Evolutionary conservation across 2,113 vertebrate species (phyloP).

Genomic region (Theristicus caerulescens): DNA sequence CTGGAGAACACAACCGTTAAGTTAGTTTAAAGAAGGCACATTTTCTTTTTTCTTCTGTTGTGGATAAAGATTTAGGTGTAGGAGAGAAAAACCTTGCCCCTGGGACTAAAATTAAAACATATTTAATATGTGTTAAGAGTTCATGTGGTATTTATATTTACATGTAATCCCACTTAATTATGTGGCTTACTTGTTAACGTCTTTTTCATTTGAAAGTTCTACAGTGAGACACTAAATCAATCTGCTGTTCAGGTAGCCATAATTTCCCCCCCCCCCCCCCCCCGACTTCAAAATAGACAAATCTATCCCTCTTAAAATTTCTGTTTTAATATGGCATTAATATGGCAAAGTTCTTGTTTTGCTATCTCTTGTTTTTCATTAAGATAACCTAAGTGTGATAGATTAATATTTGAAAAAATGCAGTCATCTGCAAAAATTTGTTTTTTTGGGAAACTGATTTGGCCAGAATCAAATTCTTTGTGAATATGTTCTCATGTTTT

Average conservation of each 20-base stretch:
- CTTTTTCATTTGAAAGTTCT: not conserved
- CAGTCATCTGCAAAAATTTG: not conserved
- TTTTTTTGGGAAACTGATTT: not conserved
- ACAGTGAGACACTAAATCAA: not conserved
- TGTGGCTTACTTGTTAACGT: not conserved
- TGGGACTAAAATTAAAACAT: not conserved
- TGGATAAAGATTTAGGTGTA: not conserved
- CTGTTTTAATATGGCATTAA: not conserved
- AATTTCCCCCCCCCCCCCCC: not conserved
- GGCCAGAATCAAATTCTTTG: not conserved
- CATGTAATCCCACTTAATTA: not conserved
- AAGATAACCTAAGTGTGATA: not conserved
- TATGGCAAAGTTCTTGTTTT: not conserved
- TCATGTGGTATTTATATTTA: not conserved
- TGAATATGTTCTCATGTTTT: not conserved
- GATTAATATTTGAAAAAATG: not conserved
- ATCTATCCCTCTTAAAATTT: not conserved
- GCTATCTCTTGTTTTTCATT: not conserved
- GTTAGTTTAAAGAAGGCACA: not conserved
- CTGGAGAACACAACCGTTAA: not conserved
- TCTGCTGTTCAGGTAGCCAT: not conserved
- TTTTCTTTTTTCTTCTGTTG: not conserved
- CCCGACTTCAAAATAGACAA: not conserved
- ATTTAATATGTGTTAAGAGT: not conserved
- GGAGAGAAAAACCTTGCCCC: not conserved